Conservation (phyloP, 2,888 invertebrate species). For the Notodonta dromedarius region DNA sequence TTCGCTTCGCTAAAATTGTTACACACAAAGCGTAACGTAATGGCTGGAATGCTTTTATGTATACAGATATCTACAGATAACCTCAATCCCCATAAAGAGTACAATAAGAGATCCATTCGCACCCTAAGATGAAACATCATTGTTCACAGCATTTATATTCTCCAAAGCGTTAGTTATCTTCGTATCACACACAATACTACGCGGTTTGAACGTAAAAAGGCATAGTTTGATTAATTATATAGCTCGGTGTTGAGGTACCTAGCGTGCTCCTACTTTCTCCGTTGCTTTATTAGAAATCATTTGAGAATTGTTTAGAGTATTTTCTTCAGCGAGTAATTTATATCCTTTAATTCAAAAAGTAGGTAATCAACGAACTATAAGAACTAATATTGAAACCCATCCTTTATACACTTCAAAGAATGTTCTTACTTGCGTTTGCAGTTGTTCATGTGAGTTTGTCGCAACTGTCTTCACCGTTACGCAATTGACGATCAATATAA, state of each 20-base stretch:
- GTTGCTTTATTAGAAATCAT: conserved; percentile 11
- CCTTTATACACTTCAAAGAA: not conserved
- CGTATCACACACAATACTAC: conserved; percentile 12
- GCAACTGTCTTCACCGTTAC: not conserved
- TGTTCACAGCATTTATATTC: conserved; percentile 9
- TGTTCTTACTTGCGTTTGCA: not conserved
- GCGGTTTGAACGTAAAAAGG: conserved; percentile 26
- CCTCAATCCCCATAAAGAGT: not conserved
- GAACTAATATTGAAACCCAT: too few species aligned
- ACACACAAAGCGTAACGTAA: too few species aligned
- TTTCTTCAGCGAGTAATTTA: not conserved
- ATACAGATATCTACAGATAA: not conserved
- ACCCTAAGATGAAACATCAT: not conserved
- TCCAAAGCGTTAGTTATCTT: conserved; percentile 20
- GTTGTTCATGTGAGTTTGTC: not conserved
- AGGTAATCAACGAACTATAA: not conserved
- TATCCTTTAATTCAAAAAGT: not conserved
- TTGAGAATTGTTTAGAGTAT: not conserved
- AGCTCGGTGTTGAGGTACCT: conserved; percentile 8
- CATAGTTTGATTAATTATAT: conserved; percentile 31
- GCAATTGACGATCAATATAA: conserved; percentile 1
- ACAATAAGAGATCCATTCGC: conserved; percentile 19
- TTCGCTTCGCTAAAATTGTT: too few species aligned
- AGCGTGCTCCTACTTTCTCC: conserved; percentile 25
- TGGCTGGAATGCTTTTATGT: too few species aligned